These are phyloP conservation scores for Tupiocoris notatus DNA, from an alignment of 2,888 invertebrate species.

Conservation along the genomic window DNA sequence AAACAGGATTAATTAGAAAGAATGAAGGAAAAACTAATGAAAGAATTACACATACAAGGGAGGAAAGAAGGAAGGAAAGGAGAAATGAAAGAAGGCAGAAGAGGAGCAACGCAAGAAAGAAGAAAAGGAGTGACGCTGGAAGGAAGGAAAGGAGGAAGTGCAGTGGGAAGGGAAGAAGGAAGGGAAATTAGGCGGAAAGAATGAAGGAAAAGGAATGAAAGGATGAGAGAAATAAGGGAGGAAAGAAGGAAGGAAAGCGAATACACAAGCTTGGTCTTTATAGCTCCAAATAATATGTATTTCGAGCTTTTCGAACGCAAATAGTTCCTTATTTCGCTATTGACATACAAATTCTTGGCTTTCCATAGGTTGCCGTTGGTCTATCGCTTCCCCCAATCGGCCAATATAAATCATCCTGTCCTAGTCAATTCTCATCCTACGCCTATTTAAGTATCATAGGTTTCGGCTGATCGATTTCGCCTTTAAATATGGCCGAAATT, in stretches of 20 bases:
- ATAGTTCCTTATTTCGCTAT: too few species aligned
- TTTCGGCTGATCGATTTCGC: not conserved
- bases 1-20: too few species aligned
- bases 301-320: too few species aligned
- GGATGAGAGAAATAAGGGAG: not conserved
- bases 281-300: too few species aligned
- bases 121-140: conserved; percentile 4
- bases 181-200: conserved; percentile 21
- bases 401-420: too few species aligned
- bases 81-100: conserved; percentile 7
- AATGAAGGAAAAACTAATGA: too few species aligned
- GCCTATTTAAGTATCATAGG: not conserved
- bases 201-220: conserved; percentile 18
- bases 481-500: not conserved
- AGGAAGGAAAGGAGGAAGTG: not conserved
- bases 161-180: conserved; percentile 1
- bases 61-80: conserved; percentile 13
- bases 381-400: too few species aligned
- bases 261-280: too few species aligned
- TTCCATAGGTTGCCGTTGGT: too few species aligned
- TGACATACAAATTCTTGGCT: too few species aligned
- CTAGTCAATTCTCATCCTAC: too few species aligned
- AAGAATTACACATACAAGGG: conserved; percentile 9
- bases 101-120: conserved; percentile 10
- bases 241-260: not conserved